phyloP scores from a whole-genome alignment of 2,797 vertebrate genomes.

The Epinephelus coioides region DNA sequence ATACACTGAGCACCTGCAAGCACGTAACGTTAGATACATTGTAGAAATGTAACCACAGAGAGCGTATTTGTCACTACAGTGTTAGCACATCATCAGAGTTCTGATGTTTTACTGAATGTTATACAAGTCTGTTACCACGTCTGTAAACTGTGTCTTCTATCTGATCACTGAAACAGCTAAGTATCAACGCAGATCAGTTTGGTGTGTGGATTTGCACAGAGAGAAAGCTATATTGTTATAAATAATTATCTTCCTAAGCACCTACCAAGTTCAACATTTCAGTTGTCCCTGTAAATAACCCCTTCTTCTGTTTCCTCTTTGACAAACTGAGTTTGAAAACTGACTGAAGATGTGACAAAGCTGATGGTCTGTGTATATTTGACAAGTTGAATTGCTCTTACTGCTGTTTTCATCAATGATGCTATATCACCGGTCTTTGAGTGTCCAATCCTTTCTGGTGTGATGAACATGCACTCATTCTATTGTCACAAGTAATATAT shows the following conservation, averaged over 20 bases:
- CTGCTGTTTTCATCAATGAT: conserved; percentile 79
- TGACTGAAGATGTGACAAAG: conserved; percentile 63
- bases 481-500: conserved; percentile 44
- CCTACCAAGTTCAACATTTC: conserved; percentile 26
- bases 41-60: conserved; percentile 50
- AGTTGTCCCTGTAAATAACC: conserved; percentile 58
- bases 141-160: conserved; percentile 49
- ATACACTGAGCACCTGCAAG: conserved; percentile 22
- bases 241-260: conserved; percentile 7
- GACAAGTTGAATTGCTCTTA: conserved; percentile 59
- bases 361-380: conserved; percentile 69
- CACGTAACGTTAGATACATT: conserved; percentile 48
- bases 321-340: conserved; percentile 37
- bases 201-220: conserved; percentile 30
- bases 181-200: conserved; percentile 14
- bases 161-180: conserved; percentile 21
- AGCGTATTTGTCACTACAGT: conserved; percentile 32
- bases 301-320: conserved; percentile 30
- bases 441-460: conserved; percentile 81
- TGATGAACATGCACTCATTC: conserved; percentile 72
- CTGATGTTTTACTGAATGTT: conserved; percentile 53
- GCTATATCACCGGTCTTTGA: conserved; percentile 73
- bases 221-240: conserved; percentile 24
- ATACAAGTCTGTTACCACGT: conserved; percentile 45
- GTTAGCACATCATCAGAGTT: conserved; percentile 24